Conservation (phyloP, 2,797 vertebrate species). For the Parauchenoglanis punctatus region DNA sequence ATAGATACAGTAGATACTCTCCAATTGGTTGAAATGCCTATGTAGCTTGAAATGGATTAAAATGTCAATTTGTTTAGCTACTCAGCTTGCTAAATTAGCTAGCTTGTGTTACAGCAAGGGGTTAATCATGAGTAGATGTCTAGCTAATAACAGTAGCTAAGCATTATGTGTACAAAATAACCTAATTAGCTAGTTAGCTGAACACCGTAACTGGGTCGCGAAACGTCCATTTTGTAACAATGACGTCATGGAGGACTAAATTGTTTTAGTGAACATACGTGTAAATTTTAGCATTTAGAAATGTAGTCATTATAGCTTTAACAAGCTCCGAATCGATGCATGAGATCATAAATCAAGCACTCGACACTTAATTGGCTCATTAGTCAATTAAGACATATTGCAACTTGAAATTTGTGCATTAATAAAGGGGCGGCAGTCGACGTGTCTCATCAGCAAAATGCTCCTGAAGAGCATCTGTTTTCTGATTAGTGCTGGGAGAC, state of each 20-base stretch:
- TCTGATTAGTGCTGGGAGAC: conserved; percentile 82
- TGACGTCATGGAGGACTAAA: background rate
- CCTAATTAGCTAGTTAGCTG: background rate
- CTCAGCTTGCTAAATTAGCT: background rate
- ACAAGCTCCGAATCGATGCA: conserved; percentile 38
- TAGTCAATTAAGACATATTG: conserved; percentile 36
- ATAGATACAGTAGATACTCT: background rate
- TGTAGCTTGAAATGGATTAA: background rate
- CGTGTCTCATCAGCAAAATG: conserved; percentile 71
- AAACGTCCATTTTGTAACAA: background rate
- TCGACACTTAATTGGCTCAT: conserved; percentile 16
- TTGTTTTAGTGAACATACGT: background rate
- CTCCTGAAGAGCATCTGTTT: conserved; percentile 77
- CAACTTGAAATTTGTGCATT: conserved; percentile 43
- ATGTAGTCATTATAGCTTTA: conserved; percentile 20
- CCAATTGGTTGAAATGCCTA: background rate
- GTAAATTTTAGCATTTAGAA: background rate
- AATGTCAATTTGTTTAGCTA: background rate
- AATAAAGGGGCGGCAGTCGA: conserved; percentile 66
- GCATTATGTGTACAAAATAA: background rate
- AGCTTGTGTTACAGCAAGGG: background rate
- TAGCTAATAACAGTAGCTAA: background rate
- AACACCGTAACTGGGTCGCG: background rate
- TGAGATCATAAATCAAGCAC: conserved; percentile 34
- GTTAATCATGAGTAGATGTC: background rate